These are phyloP conservation scores for Scolopax rusticola DNA, from an alignment of 2,797 vertebrate genomes.

Conservation along the genomic window DNA sequence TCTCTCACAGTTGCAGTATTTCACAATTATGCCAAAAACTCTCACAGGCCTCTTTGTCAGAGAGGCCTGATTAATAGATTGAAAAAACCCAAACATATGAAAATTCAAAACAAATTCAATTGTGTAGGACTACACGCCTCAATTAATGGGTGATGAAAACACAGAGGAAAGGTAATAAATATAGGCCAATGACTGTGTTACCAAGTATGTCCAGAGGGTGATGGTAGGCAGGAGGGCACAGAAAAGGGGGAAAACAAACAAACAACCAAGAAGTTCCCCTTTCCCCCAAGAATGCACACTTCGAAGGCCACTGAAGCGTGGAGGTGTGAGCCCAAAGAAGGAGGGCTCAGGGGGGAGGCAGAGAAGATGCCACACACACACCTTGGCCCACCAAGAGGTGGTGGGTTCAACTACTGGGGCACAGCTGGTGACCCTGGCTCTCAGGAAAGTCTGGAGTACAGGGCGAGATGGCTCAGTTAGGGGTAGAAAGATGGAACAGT, in stretches of 20 bases:
- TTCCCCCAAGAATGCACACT: accelerated
- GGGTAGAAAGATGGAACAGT: background rate
- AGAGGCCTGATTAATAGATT: slow-evolving; percentile 41
- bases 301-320: background rate
- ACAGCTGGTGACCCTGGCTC: background rate
- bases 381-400: background rate
- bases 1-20: slow-evolving; percentile 40
- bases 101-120: slow-evolving; percentile 50
- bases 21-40: slow-evolving; percentile 48
- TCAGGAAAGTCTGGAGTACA: background rate
- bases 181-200: background rate
- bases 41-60: slow-evolving; percentile 32
- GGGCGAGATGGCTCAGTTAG: background rate
- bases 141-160: slow-evolving; percentile 36
- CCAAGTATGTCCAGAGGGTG: background rate
- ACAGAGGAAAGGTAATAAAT: slow-evolving; percentile 15
- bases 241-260: background rate
- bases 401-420: background rate
- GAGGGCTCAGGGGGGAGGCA: background rate
- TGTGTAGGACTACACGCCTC: background rate
- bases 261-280: background rate
- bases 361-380: background rate
- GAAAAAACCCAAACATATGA: slow-evolving; percentile 16
- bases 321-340: background rate
- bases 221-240: background rate